Conservation (phyloP, 2,888 invertebrate species). For the Galeruca laticollis region DNA sequence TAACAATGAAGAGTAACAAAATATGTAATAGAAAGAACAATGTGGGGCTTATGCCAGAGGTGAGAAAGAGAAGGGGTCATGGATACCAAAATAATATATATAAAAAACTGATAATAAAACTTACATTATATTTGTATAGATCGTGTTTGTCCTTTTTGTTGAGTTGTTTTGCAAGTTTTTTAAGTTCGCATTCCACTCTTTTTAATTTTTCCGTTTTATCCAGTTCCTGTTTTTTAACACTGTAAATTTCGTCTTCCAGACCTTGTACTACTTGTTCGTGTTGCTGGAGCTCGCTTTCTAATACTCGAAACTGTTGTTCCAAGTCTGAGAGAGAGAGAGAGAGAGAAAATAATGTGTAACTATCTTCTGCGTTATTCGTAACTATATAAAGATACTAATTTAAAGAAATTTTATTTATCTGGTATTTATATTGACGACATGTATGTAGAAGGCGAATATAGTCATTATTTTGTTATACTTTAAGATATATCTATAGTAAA, state of each 20-base stretch:
- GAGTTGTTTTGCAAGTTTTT: slow-evolving; percentile 64
- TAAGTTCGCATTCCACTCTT: slow-evolving; percentile 66
- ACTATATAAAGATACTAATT: no score
- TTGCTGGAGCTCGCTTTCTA: slow-evolving; percentile 40
- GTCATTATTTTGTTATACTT: no score
- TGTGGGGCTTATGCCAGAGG: background rate
- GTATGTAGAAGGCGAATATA: no score
- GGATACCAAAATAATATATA: no score
- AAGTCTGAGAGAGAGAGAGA: slow-evolving; percentile 40
- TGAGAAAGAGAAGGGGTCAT: no score
- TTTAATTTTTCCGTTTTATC: slow-evolving; percentile 65
- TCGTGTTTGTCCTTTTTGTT: slow-evolving; percentile 52
- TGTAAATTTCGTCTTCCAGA: slow-evolving; percentile 55
- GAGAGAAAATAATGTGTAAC: background rate
- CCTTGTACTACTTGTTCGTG: slow-evolving; percentile 49
- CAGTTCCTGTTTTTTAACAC: slow-evolving; percentile 50
- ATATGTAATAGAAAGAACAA: no score
- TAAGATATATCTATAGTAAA: no score
- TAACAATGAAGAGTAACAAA: no score
- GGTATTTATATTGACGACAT: no score
- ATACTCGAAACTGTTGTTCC: slow-evolving; percentile 32
- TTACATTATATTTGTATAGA: slow-evolving; percentile 59
- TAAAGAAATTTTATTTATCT: background rate
- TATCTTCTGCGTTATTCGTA: background rate
- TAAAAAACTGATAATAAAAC: slow-evolving; percentile 29